phyloP scores from a whole-genome alignment of 2,113 vertebrate species.

The Sander lucioperca region DNA sequence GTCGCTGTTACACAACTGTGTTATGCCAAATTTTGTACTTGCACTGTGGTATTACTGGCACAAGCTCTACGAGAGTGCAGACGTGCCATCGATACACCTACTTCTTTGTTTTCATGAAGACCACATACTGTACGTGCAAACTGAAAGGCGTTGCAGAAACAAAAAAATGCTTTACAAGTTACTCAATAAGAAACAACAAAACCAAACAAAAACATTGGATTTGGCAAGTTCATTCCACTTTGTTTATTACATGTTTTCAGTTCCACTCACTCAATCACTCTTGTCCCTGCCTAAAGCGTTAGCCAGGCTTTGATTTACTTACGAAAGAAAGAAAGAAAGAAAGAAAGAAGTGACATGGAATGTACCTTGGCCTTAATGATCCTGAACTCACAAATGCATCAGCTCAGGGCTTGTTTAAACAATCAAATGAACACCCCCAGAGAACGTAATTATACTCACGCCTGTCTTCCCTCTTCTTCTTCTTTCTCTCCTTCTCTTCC shows the following conservation, averaged over 20 bases:
- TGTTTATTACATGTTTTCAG: slow-evolving; percentile 4
- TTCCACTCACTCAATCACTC: background rate
- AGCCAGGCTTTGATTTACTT: background rate
- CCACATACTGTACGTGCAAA: background rate
- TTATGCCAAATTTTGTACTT: slow-evolving; percentile 16
- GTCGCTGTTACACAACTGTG: slow-evolving; percentile 37
- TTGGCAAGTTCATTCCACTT: slow-evolving; percentile 23
- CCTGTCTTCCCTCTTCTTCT: slow-evolving; percentile 28
- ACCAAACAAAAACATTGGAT: slow-evolving; percentile 16
- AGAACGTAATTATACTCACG: slow-evolving; percentile 57
- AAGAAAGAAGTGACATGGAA: slow-evolving; percentile 13
- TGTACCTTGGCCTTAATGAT: slow-evolving; percentile 10
- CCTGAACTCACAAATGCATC: slow-evolving; percentile 31
- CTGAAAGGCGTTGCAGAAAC: background rate
- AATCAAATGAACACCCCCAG: slow-evolving; percentile 55
- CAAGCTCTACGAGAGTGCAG: slow-evolving; percentile 8
- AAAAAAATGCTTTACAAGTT: slow-evolving; percentile 21
- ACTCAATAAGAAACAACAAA: slow-evolving; percentile 28
- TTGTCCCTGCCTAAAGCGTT: slow-evolving; percentile 8
- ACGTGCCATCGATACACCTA: slow-evolving; percentile 19
- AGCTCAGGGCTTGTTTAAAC: slow-evolving; percentile 57
- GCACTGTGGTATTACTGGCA: slow-evolving; percentile 14
- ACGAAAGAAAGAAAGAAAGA: background rate
- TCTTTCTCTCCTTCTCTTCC: slow-evolving; percentile 20
- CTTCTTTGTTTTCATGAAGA: slow-evolving; percentile 6